phyloP scores from a whole-genome alignment of 1,140 invertebrate genomes.

The Scaptomyza montana region DNA sequence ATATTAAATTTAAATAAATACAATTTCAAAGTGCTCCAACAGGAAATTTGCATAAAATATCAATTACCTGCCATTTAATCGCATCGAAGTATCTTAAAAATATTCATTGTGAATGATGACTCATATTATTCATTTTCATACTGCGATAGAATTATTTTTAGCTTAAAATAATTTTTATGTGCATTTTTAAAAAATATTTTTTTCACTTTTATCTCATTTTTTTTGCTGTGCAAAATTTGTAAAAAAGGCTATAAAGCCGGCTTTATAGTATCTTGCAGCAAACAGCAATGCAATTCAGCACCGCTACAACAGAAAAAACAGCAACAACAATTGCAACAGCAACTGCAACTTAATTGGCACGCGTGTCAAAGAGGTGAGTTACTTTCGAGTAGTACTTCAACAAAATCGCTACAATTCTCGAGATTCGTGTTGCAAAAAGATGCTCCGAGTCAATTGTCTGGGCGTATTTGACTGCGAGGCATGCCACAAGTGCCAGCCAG shows the following conservation, averaged over 20 bases:
- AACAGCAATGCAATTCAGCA: constrained; percentile 36
- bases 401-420: constrained; percentile 16
- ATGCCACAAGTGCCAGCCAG: constrained; percentile 60
- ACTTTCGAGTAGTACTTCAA: constrained; percentile 24
- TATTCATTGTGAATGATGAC: constrained; percentile 50
- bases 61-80: constrained; percentile 67
- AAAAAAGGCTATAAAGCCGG: constrained; percentile 41
- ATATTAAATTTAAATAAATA: constrained; percentile 61
- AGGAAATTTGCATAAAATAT: constrained; percentile 62
- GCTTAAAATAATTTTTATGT: constrained; percentile 24
- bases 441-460: constrained; percentile 26
- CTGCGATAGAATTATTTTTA: too few relatives aligned
- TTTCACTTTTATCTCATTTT: constrained; percentile 34
- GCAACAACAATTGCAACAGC: constrained; percentile 43
- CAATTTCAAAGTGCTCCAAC: constrained; percentile 13
- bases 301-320: constrained; percentile 31
- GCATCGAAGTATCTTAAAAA: constrained; percentile 60
- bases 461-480: constrained; percentile 57
- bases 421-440: not conserved
- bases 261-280: constrained; percentile 37
- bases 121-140: constrained; percentile 46
- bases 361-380: constrained; percentile 71
- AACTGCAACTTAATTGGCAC: constrained; percentile 65
- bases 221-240: not conserved
- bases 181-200: constrained; percentile 29